phyloP scores from a whole-genome alignment of 2,113 vertebrate genomes.

The Dascyllus trimaculatus region DNA sequence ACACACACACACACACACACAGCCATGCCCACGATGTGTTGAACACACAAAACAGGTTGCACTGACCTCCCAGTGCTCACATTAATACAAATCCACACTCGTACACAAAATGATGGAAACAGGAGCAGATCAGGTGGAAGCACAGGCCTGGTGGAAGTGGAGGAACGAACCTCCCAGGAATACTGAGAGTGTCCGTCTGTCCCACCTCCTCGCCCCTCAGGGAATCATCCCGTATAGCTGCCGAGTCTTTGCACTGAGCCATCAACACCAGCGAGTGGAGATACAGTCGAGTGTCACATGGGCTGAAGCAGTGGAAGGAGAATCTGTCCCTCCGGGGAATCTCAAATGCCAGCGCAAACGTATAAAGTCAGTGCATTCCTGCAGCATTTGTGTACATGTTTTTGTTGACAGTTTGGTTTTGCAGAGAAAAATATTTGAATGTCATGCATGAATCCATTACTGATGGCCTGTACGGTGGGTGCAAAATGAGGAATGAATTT shows the following conservation, averaged over 20 bases:
- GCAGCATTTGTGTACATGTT: background rate
- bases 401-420: background rate
- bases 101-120: background rate
- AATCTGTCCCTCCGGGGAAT: constrained; percentile 24
- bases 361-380: background rate
- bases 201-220: background rate
- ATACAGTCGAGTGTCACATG: background rate
- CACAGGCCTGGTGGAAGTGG: background rate
- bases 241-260: constrained; percentile 10
- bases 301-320: constrained; percentile 14
- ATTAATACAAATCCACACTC: background rate
- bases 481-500: background rate
- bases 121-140: background rate
- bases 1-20: too few relatives aligned
- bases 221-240: constrained; percentile 10
- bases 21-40: background rate
- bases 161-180: background rate
- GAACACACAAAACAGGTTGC: constrained; percentile 13
- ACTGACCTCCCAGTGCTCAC: constrained; percentile 15
- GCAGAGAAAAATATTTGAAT: background rate
- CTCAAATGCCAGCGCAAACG: background rate
- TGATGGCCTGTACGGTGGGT: background rate
- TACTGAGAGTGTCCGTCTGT: background rate
- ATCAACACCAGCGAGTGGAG: background rate
- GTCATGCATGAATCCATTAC: background rate